Percentiles rank a stretch among this genome's conserved stretches.
Conservation (phyloP, 2,888 invertebrate genomes). For the Agrotis puta region DNA sequence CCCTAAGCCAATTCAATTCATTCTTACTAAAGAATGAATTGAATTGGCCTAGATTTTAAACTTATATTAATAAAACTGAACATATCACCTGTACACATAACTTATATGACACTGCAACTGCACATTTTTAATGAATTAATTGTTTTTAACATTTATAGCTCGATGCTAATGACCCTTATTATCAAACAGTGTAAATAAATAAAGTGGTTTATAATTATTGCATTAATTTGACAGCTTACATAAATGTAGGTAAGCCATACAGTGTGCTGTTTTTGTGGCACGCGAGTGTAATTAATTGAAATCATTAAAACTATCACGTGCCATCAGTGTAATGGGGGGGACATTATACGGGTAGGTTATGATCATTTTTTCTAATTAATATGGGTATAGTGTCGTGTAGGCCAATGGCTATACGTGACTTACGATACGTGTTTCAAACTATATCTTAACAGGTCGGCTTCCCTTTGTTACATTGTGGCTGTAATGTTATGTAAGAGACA, state of each 20-base stretch:
- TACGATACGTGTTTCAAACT: constrained; percentile 43
- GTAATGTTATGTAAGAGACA: constrained; percentile 57
- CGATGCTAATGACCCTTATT: constrained; percentile 62
- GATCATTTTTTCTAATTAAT: constrained; percentile 60
- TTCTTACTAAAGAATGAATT: too few relatives aligned
- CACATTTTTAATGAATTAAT: constrained; percentile 35
- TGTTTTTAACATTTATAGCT: constrained; percentile 30
- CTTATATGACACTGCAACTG: constrained; percentile 21
- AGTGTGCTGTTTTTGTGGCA: constrained; percentile 58
- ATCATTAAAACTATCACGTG: constrained; percentile 63
- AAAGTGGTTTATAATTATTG: constrained; percentile 53
- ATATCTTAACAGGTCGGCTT: constrained; percentile 47
- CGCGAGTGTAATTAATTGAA: constrained; percentile 63
- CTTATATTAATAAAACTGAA: not conserved
- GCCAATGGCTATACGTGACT: constrained; percentile 47
- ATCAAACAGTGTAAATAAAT: constrained; percentile 52
- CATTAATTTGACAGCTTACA: constrained; percentile 61
- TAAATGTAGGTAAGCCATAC: constrained; percentile 51
- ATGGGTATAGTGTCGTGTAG: constrained; percentile 50
- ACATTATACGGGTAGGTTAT: constrained; percentile 65
- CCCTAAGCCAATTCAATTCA: not conserved
- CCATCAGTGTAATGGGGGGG: constrained; percentile 62
- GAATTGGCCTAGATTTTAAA: too few relatives aligned
- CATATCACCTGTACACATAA: constrained; percentile 35
- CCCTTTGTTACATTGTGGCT: constrained; percentile 49